phyloP scores from a whole-genome alignment of 2,113 vertebrate genomes.

The Elachura formosa region DNA sequence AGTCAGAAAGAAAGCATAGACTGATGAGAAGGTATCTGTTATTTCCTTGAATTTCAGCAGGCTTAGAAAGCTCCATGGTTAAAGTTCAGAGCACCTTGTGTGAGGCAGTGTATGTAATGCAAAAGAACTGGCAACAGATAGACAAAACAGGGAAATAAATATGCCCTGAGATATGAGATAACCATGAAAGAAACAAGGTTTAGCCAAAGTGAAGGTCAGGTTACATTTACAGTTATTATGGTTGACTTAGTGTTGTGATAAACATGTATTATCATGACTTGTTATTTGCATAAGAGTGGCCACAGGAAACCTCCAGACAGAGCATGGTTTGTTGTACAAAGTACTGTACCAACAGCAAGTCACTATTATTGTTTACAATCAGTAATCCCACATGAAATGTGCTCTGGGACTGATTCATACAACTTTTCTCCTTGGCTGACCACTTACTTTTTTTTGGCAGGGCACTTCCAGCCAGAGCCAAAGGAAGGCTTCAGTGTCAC shows the following conservation, averaged over 20 bases:
- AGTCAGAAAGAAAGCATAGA: background rate
- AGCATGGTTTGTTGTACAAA: background rate
- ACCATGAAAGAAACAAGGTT: background rate
- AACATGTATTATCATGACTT: background rate
- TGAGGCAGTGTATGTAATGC: background rate
- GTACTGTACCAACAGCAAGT: background rate
- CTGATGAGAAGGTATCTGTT: background rate
- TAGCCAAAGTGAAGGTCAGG: background rate
- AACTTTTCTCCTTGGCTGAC: background rate
- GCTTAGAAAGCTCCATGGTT: background rate
- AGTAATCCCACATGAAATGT: background rate
- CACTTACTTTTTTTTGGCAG: background rate
- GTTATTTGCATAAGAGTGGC: background rate
- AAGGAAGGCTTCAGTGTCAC: background rate
- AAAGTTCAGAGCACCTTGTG: background rate
- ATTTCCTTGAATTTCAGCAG: background rate
- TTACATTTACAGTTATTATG: background rate
- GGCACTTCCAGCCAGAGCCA: background rate
- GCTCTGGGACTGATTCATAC: background rate
- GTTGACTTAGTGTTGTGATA: slow-evolving; percentile 2
- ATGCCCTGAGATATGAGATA: background rate
- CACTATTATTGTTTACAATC: background rate
- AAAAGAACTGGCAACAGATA: background rate
- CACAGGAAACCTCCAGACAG: slow-evolving; percentile 1
- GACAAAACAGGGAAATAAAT: background rate